phyloP scores from a whole-genome alignment of 2,888 invertebrate genomes.

The Trichogramma evanescens region DNA sequence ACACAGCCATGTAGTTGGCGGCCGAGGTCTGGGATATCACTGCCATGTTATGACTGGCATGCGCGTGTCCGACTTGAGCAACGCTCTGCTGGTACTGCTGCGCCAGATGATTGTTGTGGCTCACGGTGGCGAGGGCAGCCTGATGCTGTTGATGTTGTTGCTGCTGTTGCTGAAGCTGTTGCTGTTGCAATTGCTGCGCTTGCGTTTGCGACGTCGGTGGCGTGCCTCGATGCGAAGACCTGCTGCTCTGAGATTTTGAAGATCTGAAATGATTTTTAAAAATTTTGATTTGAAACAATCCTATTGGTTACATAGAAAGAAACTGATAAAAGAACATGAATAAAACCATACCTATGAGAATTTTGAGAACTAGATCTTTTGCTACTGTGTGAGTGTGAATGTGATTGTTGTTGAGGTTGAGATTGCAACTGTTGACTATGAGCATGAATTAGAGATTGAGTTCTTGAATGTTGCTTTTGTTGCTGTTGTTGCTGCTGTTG shows the following conservation, averaged over 20 bases:
- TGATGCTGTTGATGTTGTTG: background rate
- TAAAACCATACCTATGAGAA: slow-evolving; percentile 32
- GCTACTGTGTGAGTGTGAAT: slow-evolving; percentile 37
- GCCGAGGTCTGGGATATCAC: slow-evolving; percentile 51
- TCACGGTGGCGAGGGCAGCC: background rate
- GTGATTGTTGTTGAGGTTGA: slow-evolving; percentile 35
- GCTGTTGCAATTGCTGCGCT: slow-evolving; percentile 28
- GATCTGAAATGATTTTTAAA: background rate
- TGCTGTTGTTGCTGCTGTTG: slow-evolving; percentile 34
- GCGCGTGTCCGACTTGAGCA: slow-evolving; percentile 35
- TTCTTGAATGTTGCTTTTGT: slow-evolving; percentile 37
- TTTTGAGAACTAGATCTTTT: slow-evolving; percentile 41
- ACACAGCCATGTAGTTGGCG: slow-evolving; percentile 52
- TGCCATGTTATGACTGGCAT: slow-evolving; percentile 49
- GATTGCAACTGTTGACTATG: slow-evolving; percentile 27
- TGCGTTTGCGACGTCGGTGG: slow-evolving; percentile 35
- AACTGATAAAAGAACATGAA: no score
- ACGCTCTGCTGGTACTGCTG: slow-evolving; percentile 41
- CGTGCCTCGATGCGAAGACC: slow-evolving; percentile 39
- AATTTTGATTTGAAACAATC: no score
- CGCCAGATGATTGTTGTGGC: slow-evolving; percentile 36
- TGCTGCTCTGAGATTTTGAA: slow-evolving; percentile 25
- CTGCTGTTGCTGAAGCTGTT: background rate
- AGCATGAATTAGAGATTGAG: slow-evolving; percentile 23
- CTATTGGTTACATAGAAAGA: no score